phyloP scores from a whole-genome alignment of 2,888 invertebrate genomes.

The Poecilobothrus nobilitatus region DNA sequence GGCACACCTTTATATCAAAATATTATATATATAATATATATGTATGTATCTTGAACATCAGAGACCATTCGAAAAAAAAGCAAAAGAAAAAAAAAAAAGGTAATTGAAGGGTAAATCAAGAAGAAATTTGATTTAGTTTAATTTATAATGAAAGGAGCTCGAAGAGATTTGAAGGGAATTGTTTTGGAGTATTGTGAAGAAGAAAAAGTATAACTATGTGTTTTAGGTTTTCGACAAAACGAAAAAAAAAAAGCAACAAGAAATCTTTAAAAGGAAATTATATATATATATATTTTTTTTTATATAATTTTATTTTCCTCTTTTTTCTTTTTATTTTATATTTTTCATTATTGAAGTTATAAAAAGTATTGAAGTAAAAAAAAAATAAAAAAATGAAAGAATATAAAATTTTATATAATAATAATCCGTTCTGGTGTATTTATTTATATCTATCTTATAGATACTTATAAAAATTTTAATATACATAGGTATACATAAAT shows the following conservation, averaged over 20 bases:
- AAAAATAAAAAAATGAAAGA: background rate
- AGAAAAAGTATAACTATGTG: background rate
- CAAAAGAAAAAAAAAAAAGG: background rate
- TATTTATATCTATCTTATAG: too few species aligned
- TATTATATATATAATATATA: too few species aligned
- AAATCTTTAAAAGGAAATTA: background rate
- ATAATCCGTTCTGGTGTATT: constrained; percentile 4
- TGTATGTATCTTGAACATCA: too few species aligned
- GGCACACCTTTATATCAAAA: constrained; percentile 1
- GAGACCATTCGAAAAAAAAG: constrained; percentile 2
- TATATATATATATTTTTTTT: background rate
- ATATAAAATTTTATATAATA: background rate
- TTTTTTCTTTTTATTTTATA: background rate
- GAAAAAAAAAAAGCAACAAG: background rate
- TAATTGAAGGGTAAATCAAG: background rate
- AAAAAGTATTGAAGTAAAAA: background rate
- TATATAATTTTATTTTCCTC: background rate
- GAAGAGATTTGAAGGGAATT: background rate
- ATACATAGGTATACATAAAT: too few species aligned
- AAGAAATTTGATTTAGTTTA: background rate
- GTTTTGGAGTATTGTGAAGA: background rate
- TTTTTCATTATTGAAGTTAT: background rate
- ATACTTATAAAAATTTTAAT: too few species aligned
- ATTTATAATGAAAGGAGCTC: background rate
- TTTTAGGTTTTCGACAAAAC: background rate